Base-by-base conservation (phyloP, 2,797 vertebrate species). In the Hozukius guyotensis region DNA sequence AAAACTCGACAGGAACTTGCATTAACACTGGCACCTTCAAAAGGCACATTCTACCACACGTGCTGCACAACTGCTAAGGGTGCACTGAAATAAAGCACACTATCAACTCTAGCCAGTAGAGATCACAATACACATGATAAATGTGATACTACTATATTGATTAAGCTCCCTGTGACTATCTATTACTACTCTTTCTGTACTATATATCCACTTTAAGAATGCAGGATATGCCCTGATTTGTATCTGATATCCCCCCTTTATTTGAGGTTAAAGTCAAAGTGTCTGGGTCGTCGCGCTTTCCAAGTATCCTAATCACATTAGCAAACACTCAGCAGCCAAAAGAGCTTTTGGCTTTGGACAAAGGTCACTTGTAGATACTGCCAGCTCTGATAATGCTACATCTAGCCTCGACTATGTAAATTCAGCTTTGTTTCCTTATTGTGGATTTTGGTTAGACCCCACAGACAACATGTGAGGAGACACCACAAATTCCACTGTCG, bases 341-440 rank as follows among this genome's bases (percentile, higher is more conserved):
- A 79, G 71, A 77, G 75, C 46, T 78, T 84, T 82, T 91, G 90
- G 86, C 87, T 87, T 62, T 53, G 60, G 25, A 80, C 70, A 80
- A 86, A 93, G 87, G 89, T 90, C 79, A 75, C 69, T 76, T 78
- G 29, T 56, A 72, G 22, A 80, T 57, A 42, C 68, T 66, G 83
- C 84, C 89, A 90, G 72, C 72, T 78, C 67, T 88, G 82, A 94
- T 84, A 92, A 87, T 62, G 62, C 72, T 42, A 68, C 61, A 76
- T 79, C 67, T 62, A 61, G 31, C 77, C 62, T 72, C 49, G 1
- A 38, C 78, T 46, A 68, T 55, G 27, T 49, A 9, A 55, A 86
- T 55, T 38, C 4, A 18, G 11, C 56, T 55, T 74, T 67, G 14
- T 24, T 64, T 62, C 11, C 68, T 36, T 18, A 20, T 42, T 2